Conservation (phyloP, 2,888 invertebrate genomes). For the Thymelicus sylvestris region DNA sequence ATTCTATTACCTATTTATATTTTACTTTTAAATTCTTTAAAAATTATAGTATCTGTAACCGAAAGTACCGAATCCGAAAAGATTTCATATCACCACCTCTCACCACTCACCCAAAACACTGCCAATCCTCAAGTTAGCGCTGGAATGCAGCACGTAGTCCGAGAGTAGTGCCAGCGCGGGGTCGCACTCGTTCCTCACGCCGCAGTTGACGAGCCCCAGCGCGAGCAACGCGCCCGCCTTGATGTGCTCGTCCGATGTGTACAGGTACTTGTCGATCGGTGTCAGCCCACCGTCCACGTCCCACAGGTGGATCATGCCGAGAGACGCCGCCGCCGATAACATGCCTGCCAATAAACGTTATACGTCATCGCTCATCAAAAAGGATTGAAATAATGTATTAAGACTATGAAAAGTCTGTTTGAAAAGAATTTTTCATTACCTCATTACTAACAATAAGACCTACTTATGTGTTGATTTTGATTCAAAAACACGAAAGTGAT, state of each 20-base stretch:
- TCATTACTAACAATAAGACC: too few species aligned
- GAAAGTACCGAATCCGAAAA: too few species aligned
- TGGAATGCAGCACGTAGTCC: constrained; percentile 95
- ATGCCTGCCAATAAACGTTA: constrained; percentile 84
- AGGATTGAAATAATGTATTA: too few species aligned
- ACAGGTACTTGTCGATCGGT: constrained; percentile 98
- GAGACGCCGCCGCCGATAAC: constrained; percentile 98
- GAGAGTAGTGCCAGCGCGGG: constrained; percentile 97
- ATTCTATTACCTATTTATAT: too few species aligned
- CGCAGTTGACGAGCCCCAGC: constrained; percentile 98
- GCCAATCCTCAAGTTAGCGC: constrained; percentile 93
- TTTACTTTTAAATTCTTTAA: too few species aligned
- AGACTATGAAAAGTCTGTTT: too few species aligned
- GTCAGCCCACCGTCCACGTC: constrained; percentile 99
- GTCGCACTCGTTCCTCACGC: constrained; percentile 98
- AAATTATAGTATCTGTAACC: too few species aligned
- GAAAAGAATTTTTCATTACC: too few species aligned
- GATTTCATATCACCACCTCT: too few species aligned
- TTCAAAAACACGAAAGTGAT: too few species aligned
- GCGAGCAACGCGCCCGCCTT: constrained; percentile 98
- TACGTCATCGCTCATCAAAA: neutral
- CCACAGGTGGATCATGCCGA: constrained; percentile 98
- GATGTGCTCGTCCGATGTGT: constrained; percentile 97
- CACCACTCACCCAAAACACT: constrained; percentile 86
- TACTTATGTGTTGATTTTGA: too few species aligned